These are phyloP conservation scores for Amorpha juglandis DNA, from an alignment of 2,888 invertebrate species.

Conservation along the genomic window DNA sequence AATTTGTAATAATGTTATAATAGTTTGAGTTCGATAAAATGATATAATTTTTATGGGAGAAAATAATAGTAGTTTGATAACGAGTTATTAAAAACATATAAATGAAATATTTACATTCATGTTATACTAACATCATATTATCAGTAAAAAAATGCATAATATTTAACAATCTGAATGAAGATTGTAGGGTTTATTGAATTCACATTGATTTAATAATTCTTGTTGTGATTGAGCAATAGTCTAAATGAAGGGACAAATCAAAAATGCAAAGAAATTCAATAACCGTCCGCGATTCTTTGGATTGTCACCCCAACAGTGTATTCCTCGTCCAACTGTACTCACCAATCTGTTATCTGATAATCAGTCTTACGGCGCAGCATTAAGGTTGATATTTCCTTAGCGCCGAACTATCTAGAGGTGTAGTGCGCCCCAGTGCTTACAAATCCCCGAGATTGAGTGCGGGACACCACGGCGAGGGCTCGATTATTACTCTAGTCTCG, in stretches of 20 bases:
- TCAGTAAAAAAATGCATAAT: not conserved
- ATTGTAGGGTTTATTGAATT: conserved; percentile 31
- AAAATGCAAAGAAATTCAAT: conserved; percentile 81
- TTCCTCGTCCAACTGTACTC: conserved; percentile 44
- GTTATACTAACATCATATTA: not conserved
- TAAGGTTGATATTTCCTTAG: conserved; percentile 51
- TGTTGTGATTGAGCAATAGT: conserved; percentile 59
- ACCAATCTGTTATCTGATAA: conserved; percentile 24
- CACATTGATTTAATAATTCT: conserved; percentile 29
- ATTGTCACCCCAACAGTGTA: conserved; percentile 74
- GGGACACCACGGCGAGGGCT: conserved; percentile 70
- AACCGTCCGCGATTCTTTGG: conserved; percentile 73
- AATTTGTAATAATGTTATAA: too few species aligned
- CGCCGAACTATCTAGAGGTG: conserved; percentile 35
- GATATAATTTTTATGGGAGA: too few species aligned
- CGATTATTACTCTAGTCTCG: conserved; percentile 75
- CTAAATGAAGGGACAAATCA: conserved; percentile 70
- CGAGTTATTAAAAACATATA: too few species aligned
- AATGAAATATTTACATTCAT: not conserved
- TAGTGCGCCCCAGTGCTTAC: conserved; percentile 53
- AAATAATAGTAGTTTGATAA: too few species aligned
- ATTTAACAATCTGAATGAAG: not conserved
- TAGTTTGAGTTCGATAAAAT: too few species aligned
- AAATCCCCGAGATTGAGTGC: conserved; percentile 77
- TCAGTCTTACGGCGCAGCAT: conserved; percentile 34